Evolutionary conservation across 2,888 invertebrate species (phyloP), one percentile per base, ranked within the genome.

Genomic region (Tiliacea aurago): DNA sequence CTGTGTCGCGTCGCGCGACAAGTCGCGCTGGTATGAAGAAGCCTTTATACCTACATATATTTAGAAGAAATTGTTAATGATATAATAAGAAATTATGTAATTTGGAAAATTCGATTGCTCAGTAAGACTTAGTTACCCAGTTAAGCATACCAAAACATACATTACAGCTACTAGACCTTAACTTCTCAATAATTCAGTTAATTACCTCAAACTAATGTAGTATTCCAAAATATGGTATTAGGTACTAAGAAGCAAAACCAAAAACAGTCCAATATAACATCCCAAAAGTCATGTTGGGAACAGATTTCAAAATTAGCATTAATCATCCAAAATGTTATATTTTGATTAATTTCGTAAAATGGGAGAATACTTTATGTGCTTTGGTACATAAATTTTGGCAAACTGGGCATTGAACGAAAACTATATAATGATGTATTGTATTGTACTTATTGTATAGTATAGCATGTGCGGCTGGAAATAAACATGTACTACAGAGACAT

Each of bases 401-500:
- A 28, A 28, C 28, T 28, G 28, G 28, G 37, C 37, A 37, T 37
- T 37, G 37, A 37, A 37, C 37, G 37, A 37, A 37, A 37, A 37
- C 37, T 2, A 11, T 18, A 9, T n/a, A 41, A 37, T 41, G 15
- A 11, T 43, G 15, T n/a, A 47, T 49, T 4, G 9, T 55, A 13
- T 15, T 23, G n/a, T 33, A 33, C 10, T 20, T 45, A 71, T 2
- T 33, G 15, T 20, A 10, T 15, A 33, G 13, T 15, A 43, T 4
- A 58, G 13, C 41, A 33, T 15, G 9, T 74, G 28, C 13, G 37
- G 15, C 51, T 63, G 33, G 63, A 58, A 51, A 47, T 53, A 67
- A 67, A 4, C 67, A 45, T 6, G 37, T 75, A 64, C 33, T 18
- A 56, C n/a, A 55, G 73, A 61, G 55, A 58, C 61, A 58, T 55